A percentile compares a stretch with the other conserved stretches of the same genome.
phyloP scores from a whole-genome alignment of 2,113 vertebrate genomes.

The Saguinus imperator region DNA sequence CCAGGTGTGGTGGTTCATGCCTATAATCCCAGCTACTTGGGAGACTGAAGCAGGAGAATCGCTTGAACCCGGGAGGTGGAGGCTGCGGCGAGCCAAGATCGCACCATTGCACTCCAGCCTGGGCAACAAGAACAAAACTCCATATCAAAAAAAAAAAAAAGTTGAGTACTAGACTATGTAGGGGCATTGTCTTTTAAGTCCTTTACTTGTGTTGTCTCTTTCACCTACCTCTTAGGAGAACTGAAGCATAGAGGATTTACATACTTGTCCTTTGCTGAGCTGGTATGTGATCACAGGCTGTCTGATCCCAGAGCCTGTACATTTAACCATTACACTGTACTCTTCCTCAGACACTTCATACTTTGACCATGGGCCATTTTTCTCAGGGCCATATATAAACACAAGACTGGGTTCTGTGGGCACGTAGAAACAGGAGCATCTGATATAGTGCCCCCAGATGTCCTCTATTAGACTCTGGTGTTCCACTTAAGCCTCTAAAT shows the following conservation, averaged over 20 bases:
- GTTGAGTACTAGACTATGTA: neutral
- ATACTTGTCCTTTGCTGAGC: neutral
- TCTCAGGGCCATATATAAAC: conserved; percentile 40
- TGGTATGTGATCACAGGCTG: conserved; percentile 1
- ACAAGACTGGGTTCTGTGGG: neutral
- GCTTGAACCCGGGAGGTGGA: no score
- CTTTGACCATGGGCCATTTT: conserved; percentile 54
- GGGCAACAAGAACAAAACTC: no score
- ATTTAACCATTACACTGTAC: neutral
- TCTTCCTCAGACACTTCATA: conserved; percentile 28
- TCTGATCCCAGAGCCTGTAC: neutral
- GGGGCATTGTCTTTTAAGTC: neutral
- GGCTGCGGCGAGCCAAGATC: no score
- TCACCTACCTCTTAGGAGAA: neutral
- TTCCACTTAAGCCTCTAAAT: conserved; percentile 64
- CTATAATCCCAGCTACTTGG: no score
- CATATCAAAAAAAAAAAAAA: no score
- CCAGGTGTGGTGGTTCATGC: no score
- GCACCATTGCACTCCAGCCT: no score
- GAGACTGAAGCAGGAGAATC: no score
- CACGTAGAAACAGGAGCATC: conserved; percentile 2
- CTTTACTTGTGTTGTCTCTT: neutral
- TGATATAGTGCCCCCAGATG: conserved; percentile 39
- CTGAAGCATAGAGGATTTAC: conserved; percentile 38
- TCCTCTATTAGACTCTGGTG: conserved; percentile 38